Percentiles rank a stretch among this genome's conserved stretches.
Conservation (phyloP, 2,113 vertebrate species). For the Prunella himalayana region DNA sequence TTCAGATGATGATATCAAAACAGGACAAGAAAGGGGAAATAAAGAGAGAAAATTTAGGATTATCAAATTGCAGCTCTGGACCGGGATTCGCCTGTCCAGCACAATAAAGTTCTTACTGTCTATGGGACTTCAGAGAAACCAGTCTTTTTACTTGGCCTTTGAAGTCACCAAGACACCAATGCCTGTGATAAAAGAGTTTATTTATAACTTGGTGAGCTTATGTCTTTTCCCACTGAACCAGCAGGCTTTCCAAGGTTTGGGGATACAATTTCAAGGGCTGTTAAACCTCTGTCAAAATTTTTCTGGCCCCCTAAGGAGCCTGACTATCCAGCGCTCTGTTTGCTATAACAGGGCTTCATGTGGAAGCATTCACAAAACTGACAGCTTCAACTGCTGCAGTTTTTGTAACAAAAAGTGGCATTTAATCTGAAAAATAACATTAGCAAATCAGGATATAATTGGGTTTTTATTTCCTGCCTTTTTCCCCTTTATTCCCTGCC, state of each 20-base stretch:
- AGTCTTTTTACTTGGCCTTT: slow-evolving; percentile 74
- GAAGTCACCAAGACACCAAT: slow-evolving; percentile 79
- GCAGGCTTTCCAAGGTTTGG: slow-evolving; percentile 77
- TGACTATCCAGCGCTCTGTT: slow-evolving; percentile 76
- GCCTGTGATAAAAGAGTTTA: slow-evolving; percentile 83
- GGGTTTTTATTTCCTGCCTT: slow-evolving; percentile 61
- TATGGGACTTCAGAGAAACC: slow-evolving; percentile 77
- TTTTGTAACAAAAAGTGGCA: slow-evolving; percentile 77
- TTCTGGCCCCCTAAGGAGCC: slow-evolving; percentile 76
- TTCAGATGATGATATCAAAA: slow-evolving; percentile 43
- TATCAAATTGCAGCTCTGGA: slow-evolving; percentile 64
- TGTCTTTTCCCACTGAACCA: slow-evolving; percentile 82
- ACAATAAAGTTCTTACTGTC: slow-evolving; percentile 76
- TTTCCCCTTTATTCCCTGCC: background rate
- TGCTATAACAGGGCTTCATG: slow-evolving; percentile 75
- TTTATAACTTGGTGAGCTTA: slow-evolving; percentile 81
- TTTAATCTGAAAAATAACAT: slow-evolving; percentile 80
- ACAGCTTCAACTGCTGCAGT: slow-evolving; percentile 66
- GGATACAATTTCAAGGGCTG: slow-evolving; percentile 85
- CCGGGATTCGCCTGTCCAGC: slow-evolving; percentile 32
- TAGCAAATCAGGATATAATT: slow-evolving; percentile 78
- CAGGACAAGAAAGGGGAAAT: slow-evolving; percentile 32
- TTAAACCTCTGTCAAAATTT: slow-evolving; percentile 84
- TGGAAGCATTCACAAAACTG: slow-evolving; percentile 74
- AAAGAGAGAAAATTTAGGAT: slow-evolving; percentile 9